Conservation (phyloP, 35 echinoderm and acorn worm species). For the Ophioderma brevispina region DNA sequence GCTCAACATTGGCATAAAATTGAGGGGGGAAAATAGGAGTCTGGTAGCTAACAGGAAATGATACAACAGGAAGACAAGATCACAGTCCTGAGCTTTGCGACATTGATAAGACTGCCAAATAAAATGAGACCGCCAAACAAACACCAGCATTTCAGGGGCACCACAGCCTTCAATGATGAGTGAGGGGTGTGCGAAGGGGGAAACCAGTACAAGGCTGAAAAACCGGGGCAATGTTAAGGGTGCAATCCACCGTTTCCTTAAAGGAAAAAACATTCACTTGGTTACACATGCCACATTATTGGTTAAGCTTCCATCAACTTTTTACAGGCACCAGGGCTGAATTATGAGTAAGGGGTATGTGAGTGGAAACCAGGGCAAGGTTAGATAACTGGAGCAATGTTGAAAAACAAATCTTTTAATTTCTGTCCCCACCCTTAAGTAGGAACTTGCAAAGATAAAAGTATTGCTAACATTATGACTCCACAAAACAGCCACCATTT, state of each 20-base stretch:
- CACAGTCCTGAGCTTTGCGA: background rate
- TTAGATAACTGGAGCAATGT: too few species aligned
- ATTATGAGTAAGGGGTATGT: background rate
- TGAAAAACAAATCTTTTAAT: too few species aligned
- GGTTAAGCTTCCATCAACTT: background rate
- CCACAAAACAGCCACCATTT: too few species aligned
- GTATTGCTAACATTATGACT: too few species aligned
- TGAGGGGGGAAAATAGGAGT: too few species aligned
- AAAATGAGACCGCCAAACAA: background rate
- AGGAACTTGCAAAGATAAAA: too few species aligned
- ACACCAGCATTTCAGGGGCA: background rate
- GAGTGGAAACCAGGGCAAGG: background rate
- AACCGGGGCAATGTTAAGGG: background rate
- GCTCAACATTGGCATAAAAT: too few species aligned
- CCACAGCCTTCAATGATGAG: background rate
- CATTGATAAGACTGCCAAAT: background rate
- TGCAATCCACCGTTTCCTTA: background rate
- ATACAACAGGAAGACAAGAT: constrained; percentile 1
- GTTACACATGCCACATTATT: background rate
- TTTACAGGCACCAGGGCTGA: background rate
- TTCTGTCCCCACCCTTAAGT: too few species aligned
- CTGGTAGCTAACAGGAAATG: constrained; percentile 4
- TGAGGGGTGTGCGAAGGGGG: background rate
- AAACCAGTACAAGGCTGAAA: background rate
- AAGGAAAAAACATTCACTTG: background rate